Base-by-base conservation (phyloP, 2,113 vertebrate species). In the Colaptes auratus region DNA sequence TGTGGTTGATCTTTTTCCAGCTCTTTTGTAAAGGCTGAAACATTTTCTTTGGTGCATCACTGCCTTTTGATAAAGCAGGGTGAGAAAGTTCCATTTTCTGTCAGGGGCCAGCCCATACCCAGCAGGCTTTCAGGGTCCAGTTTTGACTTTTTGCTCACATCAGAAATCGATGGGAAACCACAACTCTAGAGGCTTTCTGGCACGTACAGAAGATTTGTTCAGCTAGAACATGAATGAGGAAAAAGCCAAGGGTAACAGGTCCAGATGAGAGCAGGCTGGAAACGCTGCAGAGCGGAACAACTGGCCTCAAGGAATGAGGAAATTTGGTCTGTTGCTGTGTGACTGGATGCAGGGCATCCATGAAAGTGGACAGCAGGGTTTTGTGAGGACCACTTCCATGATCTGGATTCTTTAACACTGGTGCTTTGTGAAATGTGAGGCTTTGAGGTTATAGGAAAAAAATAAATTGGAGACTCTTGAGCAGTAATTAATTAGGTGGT, bases 341-440 rank as follows among this genome's bases (percentile, higher is more conserved):
- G 30, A 39, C 48, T 36, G 64, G 31, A 9, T 77, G 55, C 52
- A 61, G 85, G 14, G 39, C 24, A 9, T 30, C 21, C 28, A 5
- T 30, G 31, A 18, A 21, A 33, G 50, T 17, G 46, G 52, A 21
- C 0, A 0, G 10, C 48, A 56, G 1, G 7, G 58, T 67, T 75
- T 69, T 71, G 8, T 36, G 2, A 35, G 63, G 48, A 23, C 8
- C 12, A 0, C 8, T 82, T 58, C 50, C 0, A 0, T 44, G 5
- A 21, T 53, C 12, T 58, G 70, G 12, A 20, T 73, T 70, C 15
- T 66, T 6, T 55, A 71, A 71, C 1, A 2, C 21, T 4, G 12
- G 4, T 82, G n/a, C 1, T 9, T 74, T 67, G 25, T 64, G 48
- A 55, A 76, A n/a, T 33, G 17, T 35, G 53, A 12, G 69, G 30